A percentile compares a stretch with the other conserved stretches of the same genome.
Conservation (phyloP, 2,113 vertebrate genomes). For the Heterocephalus glaber region DNA sequence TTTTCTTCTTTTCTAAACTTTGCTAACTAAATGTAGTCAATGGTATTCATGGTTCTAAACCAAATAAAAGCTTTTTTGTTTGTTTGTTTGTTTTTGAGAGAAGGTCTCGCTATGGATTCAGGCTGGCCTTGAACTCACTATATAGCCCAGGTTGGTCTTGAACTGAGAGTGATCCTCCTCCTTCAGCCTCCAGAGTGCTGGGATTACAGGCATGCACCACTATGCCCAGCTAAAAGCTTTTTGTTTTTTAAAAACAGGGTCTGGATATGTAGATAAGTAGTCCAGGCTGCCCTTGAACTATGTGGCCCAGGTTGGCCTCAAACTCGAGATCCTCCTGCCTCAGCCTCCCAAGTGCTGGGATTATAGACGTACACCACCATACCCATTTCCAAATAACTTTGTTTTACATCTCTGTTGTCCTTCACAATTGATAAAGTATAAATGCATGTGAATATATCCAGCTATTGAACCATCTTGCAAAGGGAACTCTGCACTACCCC, state of each 20-base stretch:
- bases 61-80: neutral
- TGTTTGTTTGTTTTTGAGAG: neutral
- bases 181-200: neutral
- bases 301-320: neutral
- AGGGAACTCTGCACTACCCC: neutral
- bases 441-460: neutral
- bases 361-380: neutral
- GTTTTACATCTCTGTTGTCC: neutral
- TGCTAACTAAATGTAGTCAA: neutral
- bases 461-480: neutral
- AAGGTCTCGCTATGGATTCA: neutral
- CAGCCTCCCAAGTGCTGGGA: neutral
- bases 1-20: slow-evolving; percentile 22
- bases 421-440: neutral
- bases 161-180: neutral
- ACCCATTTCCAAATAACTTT: neutral
- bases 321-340: neutral
- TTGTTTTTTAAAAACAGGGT: neutral
- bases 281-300: neutral
- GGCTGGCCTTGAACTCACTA: neutral
- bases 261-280: neutral
- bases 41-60: neutral
- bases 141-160: neutral
- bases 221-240: neutral
- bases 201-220: neutral